Base-by-base conservation (phyloP, 2,797 vertebrate species). In the Oreochromis grahami region DNA sequence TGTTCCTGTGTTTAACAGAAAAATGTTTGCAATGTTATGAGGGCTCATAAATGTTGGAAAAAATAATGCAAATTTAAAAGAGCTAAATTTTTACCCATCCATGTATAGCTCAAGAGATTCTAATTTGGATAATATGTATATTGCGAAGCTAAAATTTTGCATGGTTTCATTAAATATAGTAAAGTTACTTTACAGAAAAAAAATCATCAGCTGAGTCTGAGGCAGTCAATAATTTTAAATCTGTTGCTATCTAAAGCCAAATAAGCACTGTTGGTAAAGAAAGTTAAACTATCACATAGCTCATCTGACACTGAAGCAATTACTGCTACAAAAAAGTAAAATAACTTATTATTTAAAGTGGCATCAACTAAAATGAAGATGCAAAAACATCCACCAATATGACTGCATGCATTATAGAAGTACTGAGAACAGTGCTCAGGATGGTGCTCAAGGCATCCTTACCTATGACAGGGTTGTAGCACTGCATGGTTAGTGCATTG, bases 391-490 rank as follows among this genome's bases (percentile, higher is more conserved):
- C 5, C 36, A 68, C 63, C 63, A 68, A 24, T 68, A 12, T 12
- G 36, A 68, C 36, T 68, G n/a, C 63, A 68, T 41, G 36, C 13
- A 68, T 43, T 68, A 68, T 38, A 65, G 63, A 68, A 24, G 12
- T 41, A 41, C 12, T 68, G 63, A 41, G 63, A 68, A 9, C 63
- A 68, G n/a, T 41, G 56, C 17, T 60, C 29, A 60, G 29, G 29
- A 34, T 38, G 14, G 29, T 52, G 3, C n/a, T 63, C 26, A 6
- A 17, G 19, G 51, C 56, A 45, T 76, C 65, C 94, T 92, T 94
- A 99, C 99, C 98, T 97, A 97, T 98, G 17, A 97, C 95, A 0
- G 99, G 99, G 93, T 97, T 99, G 96, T 98, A 99, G 95, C 98
- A 98, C 94, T 99, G 98, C 92, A 99, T 96, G n/a, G 99, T 97